Base-by-base conservation (phyloP, 2,888 invertebrate genomes). In the Tipula helvola region DNA sequence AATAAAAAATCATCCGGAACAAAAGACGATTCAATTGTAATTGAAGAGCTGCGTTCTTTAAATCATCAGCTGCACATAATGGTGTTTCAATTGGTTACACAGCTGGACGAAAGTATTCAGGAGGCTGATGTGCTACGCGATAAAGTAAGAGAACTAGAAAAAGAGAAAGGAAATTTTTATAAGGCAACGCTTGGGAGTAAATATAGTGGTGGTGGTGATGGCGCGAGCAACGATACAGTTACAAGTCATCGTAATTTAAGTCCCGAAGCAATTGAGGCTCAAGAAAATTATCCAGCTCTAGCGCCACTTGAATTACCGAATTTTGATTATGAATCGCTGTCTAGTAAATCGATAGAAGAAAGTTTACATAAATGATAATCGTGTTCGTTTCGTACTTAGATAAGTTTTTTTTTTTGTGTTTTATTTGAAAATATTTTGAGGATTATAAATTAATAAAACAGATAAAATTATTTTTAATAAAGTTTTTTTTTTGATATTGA, bases 31-130 rank as follows among this genome's bases (percentile, higher is more conserved):
- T 91, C 92, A 86, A 93, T 92, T 39, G 93, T 95, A 84, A 93
- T 95, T 86, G 95, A 95, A 90, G 95, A 95, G 90, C 90, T 95
- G 83, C 93, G 93, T 89, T 94, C 93, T 85, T 91, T 95, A 10
- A 95, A 94, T 89, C 93, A 93, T 87, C 94, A 94, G 89, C 90
- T 95, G 85, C 93, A 94, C 88, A 91, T 91, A 18, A 90, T 93
- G 10, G 92, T 94, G 8, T 93, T 93, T 88, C 93, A 93, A 89
- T 91, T 95, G 86, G 92, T 95, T 13, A 91, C 93, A 86, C 94
- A 95, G 90, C 91, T 95, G 41, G 95, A 95, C 89, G 92, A 93
- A n/a, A 93, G 94, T 87, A 94, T 94, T 89, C 93, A 93, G 90
- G 95, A 95, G 90, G 94, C 94, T 87, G 92, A 92, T 86, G 92